phyloP scores from a whole-genome alignment of 2,888 invertebrate genomes.

The Polydrusus tereticollis region DNA sequence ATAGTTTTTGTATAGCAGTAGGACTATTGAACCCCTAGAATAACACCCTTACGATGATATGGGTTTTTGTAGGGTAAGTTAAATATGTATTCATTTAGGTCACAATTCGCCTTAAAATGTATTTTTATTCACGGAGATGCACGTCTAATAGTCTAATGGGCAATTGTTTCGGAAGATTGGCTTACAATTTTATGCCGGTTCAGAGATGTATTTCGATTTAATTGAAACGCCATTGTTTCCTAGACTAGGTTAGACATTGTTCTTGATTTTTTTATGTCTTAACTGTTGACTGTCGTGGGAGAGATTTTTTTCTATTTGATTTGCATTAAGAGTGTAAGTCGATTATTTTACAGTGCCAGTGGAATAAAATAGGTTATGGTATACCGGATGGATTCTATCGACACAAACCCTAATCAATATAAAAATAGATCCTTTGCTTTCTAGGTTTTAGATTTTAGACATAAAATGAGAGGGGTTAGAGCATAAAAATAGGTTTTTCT shows the following conservation, averaged over 20 bases:
- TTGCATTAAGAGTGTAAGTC: slow-evolving; percentile 11
- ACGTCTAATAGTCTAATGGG: slow-evolving; percentile 31
- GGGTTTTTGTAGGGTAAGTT: no score
- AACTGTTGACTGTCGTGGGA: slow-evolving; percentile 31
- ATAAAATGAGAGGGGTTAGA: no score
- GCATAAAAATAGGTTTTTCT: no score
- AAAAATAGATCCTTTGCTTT: no score
- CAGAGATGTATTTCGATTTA: slow-evolving; percentile 35
- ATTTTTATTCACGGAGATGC: slow-evolving; percentile 21
- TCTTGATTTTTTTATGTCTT: slow-evolving; percentile 30
- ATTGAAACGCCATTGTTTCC: slow-evolving; percentile 40
- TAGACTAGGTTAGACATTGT: slow-evolving; percentile 34
- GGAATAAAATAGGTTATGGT: background rate
- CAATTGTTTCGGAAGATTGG: slow-evolving; percentile 38
- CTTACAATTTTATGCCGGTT: slow-evolving; percentile 37
- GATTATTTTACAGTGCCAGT: background rate
- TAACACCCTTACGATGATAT: no score
- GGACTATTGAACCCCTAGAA: no score
- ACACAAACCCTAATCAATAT: no score
- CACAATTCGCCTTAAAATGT: slow-evolving; percentile 20
- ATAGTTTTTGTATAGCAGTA: no score
- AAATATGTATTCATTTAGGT: no score
- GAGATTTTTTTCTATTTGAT: slow-evolving; percentile 10
- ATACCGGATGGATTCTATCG: no score
- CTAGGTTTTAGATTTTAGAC: no score